Conservation (phyloP, 2,797 vertebrate genomes). For the Myripristis jacobus region DNA sequence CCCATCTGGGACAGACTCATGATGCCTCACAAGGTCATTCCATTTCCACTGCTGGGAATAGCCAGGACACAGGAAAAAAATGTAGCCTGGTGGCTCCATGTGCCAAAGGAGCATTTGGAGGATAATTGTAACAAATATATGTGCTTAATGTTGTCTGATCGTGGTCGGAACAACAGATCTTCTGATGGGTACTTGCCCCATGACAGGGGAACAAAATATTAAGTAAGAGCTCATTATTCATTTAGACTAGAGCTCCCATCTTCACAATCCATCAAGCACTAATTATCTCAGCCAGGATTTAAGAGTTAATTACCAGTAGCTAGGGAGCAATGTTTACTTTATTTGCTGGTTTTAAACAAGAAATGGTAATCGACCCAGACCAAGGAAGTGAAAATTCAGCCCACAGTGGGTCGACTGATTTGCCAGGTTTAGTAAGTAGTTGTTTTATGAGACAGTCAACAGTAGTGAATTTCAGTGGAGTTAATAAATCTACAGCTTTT, state of each 20-base stretch:
- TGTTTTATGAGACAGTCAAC: no score
- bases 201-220: slow-evolving; percentile 37
- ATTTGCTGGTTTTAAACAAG: not conserved
- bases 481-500: no score
- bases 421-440: no score
- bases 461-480: no score
- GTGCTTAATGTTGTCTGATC: slow-evolving; percentile 36
- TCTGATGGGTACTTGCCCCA: slow-evolving; percentile 54
- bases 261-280: not conserved
- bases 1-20: slow-evolving; percentile 31
- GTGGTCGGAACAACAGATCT: slow-evolving; percentile 56
- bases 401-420: no score
- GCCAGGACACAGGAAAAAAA: slow-evolving; percentile 24
- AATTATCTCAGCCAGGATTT: not conserved
- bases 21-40: slow-evolving; percentile 49
- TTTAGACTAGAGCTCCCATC: slow-evolving; percentile 12
- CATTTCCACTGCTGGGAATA: slow-evolving; percentile 35
- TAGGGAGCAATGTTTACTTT: not conserved
- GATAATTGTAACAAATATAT: slow-evolving; percentile 43
- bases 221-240: slow-evolving; percentile 58
- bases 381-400: not conserved
- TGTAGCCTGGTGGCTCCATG: slow-evolving; percentile 30
- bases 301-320: not conserved
- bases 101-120: slow-evolving; percentile 43
- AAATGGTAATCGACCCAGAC: not conserved